phyloP scores from a whole-genome alignment of 1,140 invertebrate genomes.

The silkworm (Bombyx mori) region ASM3026992v2 NC_085120.1:5689001-5689500 shows the following conservation, averaged over 20 bases:
- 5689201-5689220: too few species aligned
- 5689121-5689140: too few species aligned
- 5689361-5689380: slow-evolving; percentile 61
- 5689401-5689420: slow-evolving; percentile 18
- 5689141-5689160: too few species aligned
- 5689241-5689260: background rate
- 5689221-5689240: too few species aligned
- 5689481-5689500: slow-evolving; percentile 26
- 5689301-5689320: slow-evolving; percentile 20
- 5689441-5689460: slow-evolving; percentile 56
- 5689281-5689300: slow-evolving; percentile 15
- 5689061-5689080: too few species aligned
- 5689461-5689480: slow-evolving; percentile 44
- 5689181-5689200: too few species aligned
- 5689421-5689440: slow-evolving; percentile 43
- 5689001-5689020: too few species aligned
- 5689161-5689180: too few species aligned
- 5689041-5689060: too few species aligned
- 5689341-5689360: slow-evolving; percentile 56
- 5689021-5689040: too few species aligned
- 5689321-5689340: slow-evolving; percentile 39
- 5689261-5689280: slow-evolving; percentile 24
- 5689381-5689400: slow-evolving; percentile 55
- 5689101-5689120: too few species aligned
- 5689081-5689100: too few species aligned